Evolutionary conservation across 2,888 invertebrate genomes (phyloP).

Genomic region (Caenorhabditis zanzibari): DNA sequence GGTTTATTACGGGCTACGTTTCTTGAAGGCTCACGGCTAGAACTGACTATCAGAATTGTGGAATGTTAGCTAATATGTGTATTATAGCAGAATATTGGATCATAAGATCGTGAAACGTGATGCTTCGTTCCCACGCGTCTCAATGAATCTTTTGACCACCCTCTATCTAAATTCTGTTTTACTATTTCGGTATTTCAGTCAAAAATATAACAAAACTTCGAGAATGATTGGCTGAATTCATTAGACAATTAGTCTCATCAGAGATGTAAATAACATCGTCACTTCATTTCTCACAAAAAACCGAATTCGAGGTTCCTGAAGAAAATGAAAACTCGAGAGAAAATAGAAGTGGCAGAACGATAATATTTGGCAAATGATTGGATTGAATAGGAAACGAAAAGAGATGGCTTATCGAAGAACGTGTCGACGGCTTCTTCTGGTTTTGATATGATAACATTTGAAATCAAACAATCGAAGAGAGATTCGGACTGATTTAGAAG

Average conservation of each 20-base stretch:
- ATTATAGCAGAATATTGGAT: too few relatives aligned
- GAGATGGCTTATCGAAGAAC: conserved; percentile 32
- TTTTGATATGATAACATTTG: conserved; percentile 61
- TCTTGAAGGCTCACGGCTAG: too few relatives aligned
- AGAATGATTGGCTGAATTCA: background rate
- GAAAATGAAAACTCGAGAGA: conserved; percentile 3
- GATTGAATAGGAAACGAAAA: conserved; percentile 2
- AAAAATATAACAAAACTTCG: too few relatives aligned
- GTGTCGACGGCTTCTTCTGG: conserved; percentile 51
- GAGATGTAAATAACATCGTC: background rate
- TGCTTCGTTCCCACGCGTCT: background rate
- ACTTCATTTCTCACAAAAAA: background rate
- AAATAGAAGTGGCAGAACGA: conserved; percentile 27
- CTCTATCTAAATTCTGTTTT: too few relatives aligned
- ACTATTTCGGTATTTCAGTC: too few relatives aligned
- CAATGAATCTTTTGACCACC: too few relatives aligned
- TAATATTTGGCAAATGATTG: conserved; percentile 38
- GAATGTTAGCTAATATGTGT: too few relatives aligned
- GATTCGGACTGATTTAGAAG: background rate
- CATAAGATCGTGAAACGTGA: background rate
- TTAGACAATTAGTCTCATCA: background rate
- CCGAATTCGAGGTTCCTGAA: background rate
- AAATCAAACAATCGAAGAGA: conserved; percentile 48
- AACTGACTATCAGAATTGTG: too few relatives aligned
- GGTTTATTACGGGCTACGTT: too few relatives aligned